Percentiles rank a stretch among this genome's conserved stretches.
phyloP scores from a whole-genome alignment of 2,797 vertebrate species.

The Melanitta fusca region DNA sequence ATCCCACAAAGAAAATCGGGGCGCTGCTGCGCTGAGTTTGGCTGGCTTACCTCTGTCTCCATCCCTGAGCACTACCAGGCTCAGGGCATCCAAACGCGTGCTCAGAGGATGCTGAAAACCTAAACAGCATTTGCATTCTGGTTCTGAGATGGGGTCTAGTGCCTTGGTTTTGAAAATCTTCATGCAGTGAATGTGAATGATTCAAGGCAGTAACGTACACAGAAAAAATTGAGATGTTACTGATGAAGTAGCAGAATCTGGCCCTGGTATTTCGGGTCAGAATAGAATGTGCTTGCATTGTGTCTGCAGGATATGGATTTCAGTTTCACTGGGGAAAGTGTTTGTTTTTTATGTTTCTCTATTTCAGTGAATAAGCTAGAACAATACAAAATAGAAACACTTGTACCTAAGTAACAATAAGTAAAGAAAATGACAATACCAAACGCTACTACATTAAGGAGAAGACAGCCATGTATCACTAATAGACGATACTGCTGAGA shows the following conservation, averaged over 20 bases:
- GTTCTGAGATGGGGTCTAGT: too few species aligned
- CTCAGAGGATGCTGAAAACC: not conserved
- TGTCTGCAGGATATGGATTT: not conserved
- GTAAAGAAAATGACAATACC: not conserved
- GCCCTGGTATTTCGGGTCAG: not conserved
- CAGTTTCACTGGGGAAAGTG: not conserved
- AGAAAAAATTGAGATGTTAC: not conserved
- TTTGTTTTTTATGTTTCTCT: not conserved
- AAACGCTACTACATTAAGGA: not conserved
- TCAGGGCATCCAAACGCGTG: not conserved
- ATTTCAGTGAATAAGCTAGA: not conserved
- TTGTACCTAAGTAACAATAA: not conserved
- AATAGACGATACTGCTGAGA: not conserved
- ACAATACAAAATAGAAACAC: not conserved
- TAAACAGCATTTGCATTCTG: not conserved
- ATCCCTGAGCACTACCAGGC: not conserved
- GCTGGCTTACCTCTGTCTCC: not conserved
- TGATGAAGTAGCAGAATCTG: not conserved
- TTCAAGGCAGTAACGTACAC: not conserved
- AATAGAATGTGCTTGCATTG: not conserved
- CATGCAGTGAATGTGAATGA: not conserved
- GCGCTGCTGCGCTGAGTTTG: fast-evolving
- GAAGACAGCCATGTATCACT: not conserved
- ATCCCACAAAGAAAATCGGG: not conserved
- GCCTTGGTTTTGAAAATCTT: not conserved